phyloP scores from a whole-genome alignment of 1,140 invertebrate species.

The Drosophila rhopaloa region DNA sequence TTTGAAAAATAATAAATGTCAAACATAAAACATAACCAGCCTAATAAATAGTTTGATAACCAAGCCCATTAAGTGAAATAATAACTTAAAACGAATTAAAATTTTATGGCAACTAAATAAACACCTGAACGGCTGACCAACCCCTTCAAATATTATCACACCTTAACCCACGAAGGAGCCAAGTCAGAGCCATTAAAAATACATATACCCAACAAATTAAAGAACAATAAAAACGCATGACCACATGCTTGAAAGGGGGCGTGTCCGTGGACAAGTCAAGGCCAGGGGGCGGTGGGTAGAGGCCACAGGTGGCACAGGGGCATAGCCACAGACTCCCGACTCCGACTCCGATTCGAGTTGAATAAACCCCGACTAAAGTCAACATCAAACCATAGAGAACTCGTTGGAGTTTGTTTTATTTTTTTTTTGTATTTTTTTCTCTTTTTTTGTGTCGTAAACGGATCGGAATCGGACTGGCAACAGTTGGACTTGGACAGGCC shows the following conservation, averaged over 20 bases:
- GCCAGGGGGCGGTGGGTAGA: conserved; percentile 19
- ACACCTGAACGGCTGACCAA: conserved; percentile 14
- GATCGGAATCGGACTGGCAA: conserved; percentile 45
- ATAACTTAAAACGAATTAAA: background rate
- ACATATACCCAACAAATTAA: conserved; percentile 43
- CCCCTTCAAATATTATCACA: conserved; percentile 40
- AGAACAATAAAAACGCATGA: conserved; percentile 47
- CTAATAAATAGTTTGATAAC: background rate
- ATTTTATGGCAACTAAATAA: conserved; percentile 12
- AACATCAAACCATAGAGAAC: conserved; percentile 71
- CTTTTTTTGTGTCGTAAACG: conserved; percentile 33
- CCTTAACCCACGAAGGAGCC: conserved; percentile 13
- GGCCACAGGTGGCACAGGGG: conserved; percentile 39
- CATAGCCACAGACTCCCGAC: conserved; percentile 26
- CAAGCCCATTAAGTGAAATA: background rate
- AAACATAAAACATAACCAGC: background rate
- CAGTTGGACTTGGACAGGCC: conserved; percentile 72
- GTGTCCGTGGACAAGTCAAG: conserved; percentile 15
- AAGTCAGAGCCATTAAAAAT: conserved; percentile 29
- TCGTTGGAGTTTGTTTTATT: conserved; percentile 38
- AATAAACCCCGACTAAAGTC: conserved; percentile 63
- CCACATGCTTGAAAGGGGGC: conserved; percentile 26
- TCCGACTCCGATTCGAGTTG: conserved; percentile 51
- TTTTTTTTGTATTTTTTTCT: conserved; percentile 43
- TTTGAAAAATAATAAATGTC: too few relatives aligned